Evolutionary conservation across 92 coral and sea anemone species (phyloP), one percentile per base, ranked within the genome.

Genomic region (Phenganax subtilis): DNA sequence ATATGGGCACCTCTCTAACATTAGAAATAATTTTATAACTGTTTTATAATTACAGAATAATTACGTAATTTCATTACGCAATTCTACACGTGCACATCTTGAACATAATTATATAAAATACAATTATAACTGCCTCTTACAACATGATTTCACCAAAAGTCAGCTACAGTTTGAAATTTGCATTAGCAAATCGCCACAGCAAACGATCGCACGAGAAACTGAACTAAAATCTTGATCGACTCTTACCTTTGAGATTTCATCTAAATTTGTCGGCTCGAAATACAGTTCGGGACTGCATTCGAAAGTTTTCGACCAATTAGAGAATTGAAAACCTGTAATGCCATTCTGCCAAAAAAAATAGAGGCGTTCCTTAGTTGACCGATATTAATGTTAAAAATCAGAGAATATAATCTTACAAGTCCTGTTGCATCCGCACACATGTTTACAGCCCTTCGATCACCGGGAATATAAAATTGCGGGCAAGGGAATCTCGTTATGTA

Each of bases 291-390:
- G 98, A 6, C 62, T 10, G 73, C 98, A 94, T 12, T 88, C 82
- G 77, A 75, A 94, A 5, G 98, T 94, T 37, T 85, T 77, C 31
- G 98, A 72, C 98, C 98, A 94, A 86, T 94, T 94, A 0, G 85
- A 81, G 54, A 94, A 91, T 10, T 54, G 54, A 86, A 79, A 81
- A 44, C 91, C 93, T 9, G 79, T 79, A 2, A 54, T 37, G 51
- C 83, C 62, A 6, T 16, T 20, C 61, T 68, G 12, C 14, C 10
- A 52, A 73, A 16, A 73, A 0, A 55, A 30, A 30, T 52, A 30
- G 31, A 69, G 10, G 30, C 25, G 7, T 5, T 69, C 16, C 55
- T 17, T 11, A 15, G 17, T 31, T 17, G 15, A 17, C 30, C 30
- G 55, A 0, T 30, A 51, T 7, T 14, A 69, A 69, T 9, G 52